Evolutionary conservation across 2,888 invertebrate species (phyloP).

Genomic region (Plagodis dolabraria): DNA sequence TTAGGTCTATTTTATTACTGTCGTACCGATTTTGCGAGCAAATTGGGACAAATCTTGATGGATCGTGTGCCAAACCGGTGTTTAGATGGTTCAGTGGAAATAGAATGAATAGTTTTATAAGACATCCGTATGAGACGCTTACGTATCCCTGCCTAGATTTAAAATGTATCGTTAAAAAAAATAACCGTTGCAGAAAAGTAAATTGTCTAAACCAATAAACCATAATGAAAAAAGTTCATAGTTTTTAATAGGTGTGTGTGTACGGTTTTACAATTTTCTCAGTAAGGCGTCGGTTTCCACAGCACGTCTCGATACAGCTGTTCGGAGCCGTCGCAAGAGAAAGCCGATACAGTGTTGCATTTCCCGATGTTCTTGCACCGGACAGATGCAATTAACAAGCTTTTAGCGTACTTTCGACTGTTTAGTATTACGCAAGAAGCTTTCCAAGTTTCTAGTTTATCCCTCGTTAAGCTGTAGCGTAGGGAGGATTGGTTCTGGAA

Average conservation of each 20-base stretch:
- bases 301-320: conserved; percentile 65
- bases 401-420: conserved; percentile 3
- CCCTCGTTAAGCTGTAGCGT: neutral
- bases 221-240: conserved; percentile 1
- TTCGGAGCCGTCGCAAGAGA: conserved; percentile 59
- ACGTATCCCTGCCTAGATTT: neutral
- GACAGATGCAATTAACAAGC: conserved; percentile 39
- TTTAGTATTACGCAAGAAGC: neutral
- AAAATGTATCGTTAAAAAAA: neutral
- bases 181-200: no score
- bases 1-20: no score
- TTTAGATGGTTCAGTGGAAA: neutral
- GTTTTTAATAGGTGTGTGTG: conserved; percentile 37
- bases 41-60: neutral
- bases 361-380: conserved; percentile 67
- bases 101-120: neutral
- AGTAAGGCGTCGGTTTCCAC: conserved; percentile 61
- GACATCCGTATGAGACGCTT: neutral
- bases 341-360: conserved; percentile 73
- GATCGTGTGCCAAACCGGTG: neutral
- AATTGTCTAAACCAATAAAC: no score
- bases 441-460: neutral
- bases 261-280: conserved; percentile 75
- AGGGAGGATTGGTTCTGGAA: neutral
- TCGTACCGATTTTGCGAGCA: no score